These are phyloP conservation scores for Napeogenes sylphis DNA, from an alignment of 2,888 invertebrate species.

Conservation along the genomic window DNA sequence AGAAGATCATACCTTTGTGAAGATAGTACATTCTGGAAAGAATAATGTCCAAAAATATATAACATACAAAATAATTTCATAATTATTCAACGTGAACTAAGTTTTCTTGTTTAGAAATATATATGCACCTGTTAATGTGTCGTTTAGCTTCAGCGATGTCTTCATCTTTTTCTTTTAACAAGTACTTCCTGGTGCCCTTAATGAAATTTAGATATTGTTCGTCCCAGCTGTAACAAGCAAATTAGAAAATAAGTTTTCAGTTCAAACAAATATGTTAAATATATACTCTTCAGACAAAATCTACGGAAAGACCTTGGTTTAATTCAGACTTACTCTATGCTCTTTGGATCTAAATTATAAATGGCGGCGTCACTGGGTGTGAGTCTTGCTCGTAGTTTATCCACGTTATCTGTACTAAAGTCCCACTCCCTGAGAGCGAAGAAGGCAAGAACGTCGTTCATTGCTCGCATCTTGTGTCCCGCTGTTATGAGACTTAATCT, in stretches of 20 bases:
- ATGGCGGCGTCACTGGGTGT: conserved; percentile 61
- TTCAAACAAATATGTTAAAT: too few relatives aligned
- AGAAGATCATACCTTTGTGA: conserved; percentile 49
- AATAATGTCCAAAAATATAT: conserved; percentile 20
- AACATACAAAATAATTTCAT: background rate
- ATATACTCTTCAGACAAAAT: too few relatives aligned
- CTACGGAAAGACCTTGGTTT: background rate
- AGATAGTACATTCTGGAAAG: conserved; percentile 57
- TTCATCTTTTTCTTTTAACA: conserved; percentile 82
- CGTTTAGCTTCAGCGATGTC: conserved; percentile 74
- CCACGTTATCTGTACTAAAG: conserved; percentile 77
- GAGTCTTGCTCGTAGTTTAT: conserved; percentile 58
- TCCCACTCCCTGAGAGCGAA: conserved; percentile 84
- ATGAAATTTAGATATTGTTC: conserved; percentile 80
- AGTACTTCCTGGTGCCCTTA: conserved; percentile 81
- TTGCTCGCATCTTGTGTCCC: conserved; percentile 78
- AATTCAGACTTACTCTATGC: conserved; percentile 49
- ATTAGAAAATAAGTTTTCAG: too few relatives aligned
- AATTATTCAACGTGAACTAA: background rate
- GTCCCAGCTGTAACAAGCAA: conserved; percentile 74
- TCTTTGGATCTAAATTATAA: conserved; percentile 58
- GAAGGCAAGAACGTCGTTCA: conserved; percentile 80
- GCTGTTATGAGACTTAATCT: conserved; percentile 80
- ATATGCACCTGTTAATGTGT: conserved; percentile 70
- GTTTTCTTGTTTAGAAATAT: background rate